These are phyloP conservation scores for Mastomys coucha DNA, from an alignment of 2,113 vertebrate species.

Conservation along the genomic window DNA sequence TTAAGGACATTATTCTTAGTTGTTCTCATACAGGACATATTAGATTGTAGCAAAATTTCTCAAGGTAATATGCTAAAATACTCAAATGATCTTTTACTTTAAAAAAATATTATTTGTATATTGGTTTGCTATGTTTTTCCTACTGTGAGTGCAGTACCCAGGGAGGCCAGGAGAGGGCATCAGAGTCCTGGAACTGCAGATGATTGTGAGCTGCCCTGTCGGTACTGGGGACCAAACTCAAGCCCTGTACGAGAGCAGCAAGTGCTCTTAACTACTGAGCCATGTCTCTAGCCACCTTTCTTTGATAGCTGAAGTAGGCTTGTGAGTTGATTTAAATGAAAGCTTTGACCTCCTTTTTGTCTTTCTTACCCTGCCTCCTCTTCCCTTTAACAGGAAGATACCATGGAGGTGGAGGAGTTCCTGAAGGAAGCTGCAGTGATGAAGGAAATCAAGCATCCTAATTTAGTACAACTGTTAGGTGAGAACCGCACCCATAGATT, in stretches of 20 bases:
- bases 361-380: background rate
- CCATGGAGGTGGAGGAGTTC: slow-evolving; percentile 99
- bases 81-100: slow-evolving; percentile 39
- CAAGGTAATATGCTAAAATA: slow-evolving; percentile 47
- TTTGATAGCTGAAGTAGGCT: slow-evolving; percentile 28
- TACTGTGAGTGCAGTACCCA: background rate
- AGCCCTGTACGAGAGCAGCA: background rate
- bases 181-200: background rate
- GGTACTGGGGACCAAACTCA: background rate
- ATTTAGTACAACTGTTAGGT: slow-evolving; percentile 95
- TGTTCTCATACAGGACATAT: background rate
- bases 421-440: slow-evolving; percentile 99
- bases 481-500: slow-evolving; percentile 45
- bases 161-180: background rate
- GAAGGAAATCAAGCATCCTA: slow-evolving; percentile 99
- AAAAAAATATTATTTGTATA: background rate
- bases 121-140: background rate
- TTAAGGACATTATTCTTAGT: slow-evolving; percentile 11
- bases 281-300: background rate
- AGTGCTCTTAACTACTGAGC: background rate
- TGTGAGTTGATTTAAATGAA: slow-evolving; percentile 46
- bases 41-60: slow-evolving; percentile 33
- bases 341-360: background rate
- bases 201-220: background rate
- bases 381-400: slow-evolving; percentile 92